Evolutionary conservation across 30 jellyfish, hydroid and myxozoan genomes (phyloP), one percentile per base, ranked within the genome.

Genomic region (Pelagia noctiluca): DNA sequence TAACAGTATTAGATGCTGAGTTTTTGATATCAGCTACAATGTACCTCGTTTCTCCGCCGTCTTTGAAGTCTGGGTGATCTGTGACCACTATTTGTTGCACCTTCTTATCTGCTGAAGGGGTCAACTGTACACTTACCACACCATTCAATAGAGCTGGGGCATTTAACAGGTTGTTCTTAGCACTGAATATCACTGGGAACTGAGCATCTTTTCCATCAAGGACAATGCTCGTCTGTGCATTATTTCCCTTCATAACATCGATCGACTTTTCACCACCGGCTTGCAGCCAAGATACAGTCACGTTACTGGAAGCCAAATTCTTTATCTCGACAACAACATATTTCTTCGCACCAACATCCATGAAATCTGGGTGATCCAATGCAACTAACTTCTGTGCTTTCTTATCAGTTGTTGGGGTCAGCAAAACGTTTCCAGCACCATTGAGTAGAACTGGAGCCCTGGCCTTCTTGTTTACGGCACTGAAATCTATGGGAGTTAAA

Each of bases 1-100:
- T 61, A 23, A 82, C 74, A 31, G 85, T 60, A 0, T 80, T 86
- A 5, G 63, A 37, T 16, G 92, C 92, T 7, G 69, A 60, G 62
- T 82, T 82, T 2, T 66, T 36, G 38, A 82, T 68, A 2, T 35
- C 61, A 19, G 74, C 67, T 52, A 23, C 62, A 5, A 61, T 12
- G 8, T 82, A 68, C 63, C 36, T 37, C 0, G 74, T 49, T 74
- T 50, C 50, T 2, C 22, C 86, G 11, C 89, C 89, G 2, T 64
- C 89, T 12, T 63, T 38, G 1, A 78, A 38, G 13, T 36, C 50
- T 26, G 46, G 29, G 3, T 26, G 49, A 16, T 5, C 65, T 42
- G 24, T 52, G 4, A 30, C 37, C 19, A 53, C 36, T 2, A 75
- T n/a, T 0, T 70, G 79, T 12, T 32, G 7, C 7, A 82, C 4